These are phyloP conservation scores for Gryllus longicercus DNA, from an alignment of 2,888 invertebrate genomes.

Conservation along the genomic window DNA sequence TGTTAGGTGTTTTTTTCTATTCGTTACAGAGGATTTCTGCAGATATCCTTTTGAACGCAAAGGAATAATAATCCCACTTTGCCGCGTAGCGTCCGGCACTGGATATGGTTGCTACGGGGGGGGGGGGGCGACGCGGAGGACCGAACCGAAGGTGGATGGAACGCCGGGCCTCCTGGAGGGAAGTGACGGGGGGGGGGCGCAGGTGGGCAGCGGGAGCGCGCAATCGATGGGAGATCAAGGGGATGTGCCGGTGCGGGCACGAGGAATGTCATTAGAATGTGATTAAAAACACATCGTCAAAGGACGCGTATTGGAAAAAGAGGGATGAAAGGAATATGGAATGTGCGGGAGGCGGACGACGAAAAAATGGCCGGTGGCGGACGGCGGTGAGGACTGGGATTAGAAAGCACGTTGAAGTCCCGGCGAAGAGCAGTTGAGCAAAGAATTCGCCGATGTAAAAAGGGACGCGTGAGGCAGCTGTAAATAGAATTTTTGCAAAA, in stretches of 20 bases:
- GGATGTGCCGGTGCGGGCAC: background rate
- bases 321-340: slow-evolving; percentile 17
- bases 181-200: background rate
- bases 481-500: no score
- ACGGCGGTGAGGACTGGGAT: no score
- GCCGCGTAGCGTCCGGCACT: background rate
- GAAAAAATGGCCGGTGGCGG: no score
- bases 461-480: no score
- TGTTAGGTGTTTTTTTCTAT: background rate
- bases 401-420: no score
- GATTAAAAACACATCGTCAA: slow-evolving; percentile 11
- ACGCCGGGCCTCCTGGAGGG: background rate
- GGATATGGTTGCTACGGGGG: background rate
- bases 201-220: background rate
- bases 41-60: slow-evolving; percentile 11
- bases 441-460: no score
- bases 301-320: background rate
- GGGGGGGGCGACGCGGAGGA: no score
- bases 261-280: slow-evolving; percentile 17
- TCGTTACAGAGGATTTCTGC: background rate
- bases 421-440: no score
- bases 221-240: background rate
- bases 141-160: no score
- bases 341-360: background rate
- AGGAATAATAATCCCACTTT: background rate